phyloP scores from a whole-genome alignment of 2,888 invertebrate species.

The Eurytoma adleriae region DNA sequence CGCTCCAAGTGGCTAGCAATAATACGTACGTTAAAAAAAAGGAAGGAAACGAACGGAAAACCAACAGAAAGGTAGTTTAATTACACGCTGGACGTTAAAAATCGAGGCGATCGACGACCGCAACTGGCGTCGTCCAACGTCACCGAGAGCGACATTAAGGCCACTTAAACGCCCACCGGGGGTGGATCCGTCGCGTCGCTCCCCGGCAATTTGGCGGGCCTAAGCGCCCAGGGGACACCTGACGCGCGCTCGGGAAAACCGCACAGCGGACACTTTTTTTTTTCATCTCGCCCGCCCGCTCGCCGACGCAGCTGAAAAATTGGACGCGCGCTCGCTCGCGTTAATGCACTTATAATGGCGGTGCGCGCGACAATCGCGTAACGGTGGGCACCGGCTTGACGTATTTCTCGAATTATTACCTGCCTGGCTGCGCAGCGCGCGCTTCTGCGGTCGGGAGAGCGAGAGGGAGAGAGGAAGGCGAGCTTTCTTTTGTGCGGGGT shows the following conservation, averaged over 20 bases:
- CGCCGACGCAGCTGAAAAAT: slow-evolving; percentile 59
- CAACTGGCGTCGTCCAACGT: too few relatives aligned
- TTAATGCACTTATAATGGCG: slow-evolving; percentile 73
- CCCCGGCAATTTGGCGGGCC: slow-evolving; percentile 23
- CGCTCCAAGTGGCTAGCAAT: too few relatives aligned
- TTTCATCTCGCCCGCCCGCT: slow-evolving; percentile 44
- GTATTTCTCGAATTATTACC: slow-evolving; percentile 73
- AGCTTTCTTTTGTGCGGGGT: neutral
- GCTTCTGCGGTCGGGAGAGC: slow-evolving; percentile 25
- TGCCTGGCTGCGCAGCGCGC: slow-evolving; percentile 62
- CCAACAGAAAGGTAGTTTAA: too few relatives aligned
- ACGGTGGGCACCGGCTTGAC: slow-evolving; percentile 64
- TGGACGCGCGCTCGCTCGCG: slow-evolving; percentile 18
- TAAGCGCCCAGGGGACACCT: slow-evolving; percentile 39
- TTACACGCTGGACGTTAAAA: too few relatives aligned
- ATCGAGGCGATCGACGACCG: too few relatives aligned
- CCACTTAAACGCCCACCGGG: slow-evolving; percentile 10
- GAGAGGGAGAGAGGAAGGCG: neutral
- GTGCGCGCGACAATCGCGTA: slow-evolving; percentile 46
- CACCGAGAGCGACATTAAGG: neutral
- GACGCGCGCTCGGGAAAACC: slow-evolving; percentile 33
- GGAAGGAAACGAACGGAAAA: too few relatives aligned
- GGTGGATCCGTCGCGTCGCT: slow-evolving; percentile 3
- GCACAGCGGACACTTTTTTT: neutral
- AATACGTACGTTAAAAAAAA: too few relatives aligned